These are phyloP conservation scores for Pseudomyrmex dendroicus DNA, from an alignment of 1,140 invertebrate species.

Conservation along the genomic window DNA sequence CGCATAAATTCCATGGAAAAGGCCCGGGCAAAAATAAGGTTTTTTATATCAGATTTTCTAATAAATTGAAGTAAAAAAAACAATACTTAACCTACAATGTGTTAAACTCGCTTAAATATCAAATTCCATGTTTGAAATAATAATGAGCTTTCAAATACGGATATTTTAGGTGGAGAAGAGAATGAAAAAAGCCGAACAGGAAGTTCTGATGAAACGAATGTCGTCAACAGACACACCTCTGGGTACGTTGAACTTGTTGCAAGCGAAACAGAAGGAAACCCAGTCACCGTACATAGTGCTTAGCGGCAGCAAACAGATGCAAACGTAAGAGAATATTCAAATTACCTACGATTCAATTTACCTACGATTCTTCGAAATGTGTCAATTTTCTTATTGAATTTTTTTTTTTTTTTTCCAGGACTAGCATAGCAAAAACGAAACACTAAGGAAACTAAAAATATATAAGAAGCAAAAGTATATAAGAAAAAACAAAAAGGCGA, in stretches of 20 bases:
- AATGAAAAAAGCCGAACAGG: slow-evolving; percentile 97
- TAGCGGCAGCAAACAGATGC: slow-evolving; percentile 93
- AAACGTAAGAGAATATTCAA: slow-evolving; percentile 79
- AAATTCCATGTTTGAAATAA: background rate
- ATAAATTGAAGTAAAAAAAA: background rate
- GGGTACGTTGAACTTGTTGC: slow-evolving; percentile 96
- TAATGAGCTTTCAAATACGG: slow-evolving; percentile 10
- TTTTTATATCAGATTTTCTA: slow-evolving; percentile 7
- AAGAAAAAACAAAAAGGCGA: too few species aligned
- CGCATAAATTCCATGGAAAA: slow-evolving; percentile 99
- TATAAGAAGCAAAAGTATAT: background rate
- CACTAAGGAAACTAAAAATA: slow-evolving; percentile 63
- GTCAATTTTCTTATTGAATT: background rate
- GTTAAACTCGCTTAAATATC: background rate
- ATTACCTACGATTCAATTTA: too few species aligned
- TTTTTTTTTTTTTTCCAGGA: slow-evolving; percentile 76
- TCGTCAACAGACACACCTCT: slow-evolving; percentile 99
- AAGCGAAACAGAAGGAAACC: slow-evolving; percentile 98
- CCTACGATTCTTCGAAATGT: too few species aligned
- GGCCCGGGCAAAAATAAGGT: slow-evolving; percentile 99
- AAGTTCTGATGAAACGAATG: slow-evolving; percentile 99
- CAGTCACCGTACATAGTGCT: slow-evolving; percentile 97
- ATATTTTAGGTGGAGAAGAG: slow-evolving; percentile 92
- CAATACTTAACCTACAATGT: background rate
- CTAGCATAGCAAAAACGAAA: slow-evolving; percentile 80